Evolutionary conservation across 2,113 vertebrate genomes (phyloP).

Genomic region (Isurus oxyrinchus): DNA sequence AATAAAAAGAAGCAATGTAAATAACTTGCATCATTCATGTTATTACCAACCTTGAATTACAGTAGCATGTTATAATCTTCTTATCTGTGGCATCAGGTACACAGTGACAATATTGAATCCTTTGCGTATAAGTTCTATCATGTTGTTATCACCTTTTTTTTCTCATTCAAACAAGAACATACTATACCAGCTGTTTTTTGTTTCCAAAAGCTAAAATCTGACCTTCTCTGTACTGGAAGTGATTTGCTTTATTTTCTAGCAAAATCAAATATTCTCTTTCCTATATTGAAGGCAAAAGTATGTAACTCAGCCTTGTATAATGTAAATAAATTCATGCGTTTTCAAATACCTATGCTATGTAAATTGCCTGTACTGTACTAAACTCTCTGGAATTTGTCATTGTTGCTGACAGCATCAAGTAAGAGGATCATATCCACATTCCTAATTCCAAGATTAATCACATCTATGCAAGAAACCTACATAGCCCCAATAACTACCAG

Average conservation of each 20-base stretch:
- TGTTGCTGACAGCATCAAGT: not conserved
- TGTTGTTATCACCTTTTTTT: not conserved
- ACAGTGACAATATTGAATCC: not conserved
- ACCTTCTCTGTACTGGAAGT: not conserved
- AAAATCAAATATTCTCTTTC: not conserved
- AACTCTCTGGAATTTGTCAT: not conserved
- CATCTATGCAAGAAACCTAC: not conserved
- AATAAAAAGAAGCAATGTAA: not conserved
- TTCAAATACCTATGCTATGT: not conserved
- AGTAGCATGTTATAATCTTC: not conserved
- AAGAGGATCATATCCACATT: not conserved
- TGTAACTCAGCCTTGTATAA: not conserved
- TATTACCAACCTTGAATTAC: not conserved
- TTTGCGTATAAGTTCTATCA: not conserved
- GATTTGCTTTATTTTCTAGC: not conserved
- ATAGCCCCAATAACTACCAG: not conserved
- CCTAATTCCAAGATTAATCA: no score
- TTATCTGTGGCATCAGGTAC: not conserved
- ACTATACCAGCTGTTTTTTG: not conserved
- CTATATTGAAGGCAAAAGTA: not conserved
- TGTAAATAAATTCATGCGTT: slow-evolving; percentile 15
- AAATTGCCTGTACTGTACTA: not conserved
- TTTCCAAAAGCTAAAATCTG: slow-evolving; percentile 13
- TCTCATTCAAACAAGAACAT: not conserved
- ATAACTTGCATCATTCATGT: not conserved